These are phyloP conservation scores for Tragelaphus buxtoni DNA, from an alignment of 2,113 vertebrate species.

Conservation along the genomic window DNA sequence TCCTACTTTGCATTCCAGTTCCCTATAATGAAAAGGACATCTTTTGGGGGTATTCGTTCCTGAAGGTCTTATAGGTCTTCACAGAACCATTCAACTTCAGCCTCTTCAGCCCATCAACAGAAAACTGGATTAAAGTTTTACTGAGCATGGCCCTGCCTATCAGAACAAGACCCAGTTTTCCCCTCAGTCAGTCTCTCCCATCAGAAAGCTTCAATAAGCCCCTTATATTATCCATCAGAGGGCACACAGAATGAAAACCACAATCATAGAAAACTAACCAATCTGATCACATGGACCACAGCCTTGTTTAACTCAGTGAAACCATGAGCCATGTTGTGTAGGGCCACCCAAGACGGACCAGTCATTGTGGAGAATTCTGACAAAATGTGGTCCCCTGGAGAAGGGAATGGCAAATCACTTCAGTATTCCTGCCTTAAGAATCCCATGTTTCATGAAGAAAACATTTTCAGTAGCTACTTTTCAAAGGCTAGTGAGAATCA, in stretches of 20 bases:
- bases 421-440: no score
- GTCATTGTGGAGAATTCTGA: no score
- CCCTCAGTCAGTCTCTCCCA: not conserved
- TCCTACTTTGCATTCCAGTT: not conserved
- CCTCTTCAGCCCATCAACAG: not conserved
- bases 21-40: not conserved
- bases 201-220: not conserved
- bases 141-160: not conserved
- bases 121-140: not conserved
- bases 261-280: not conserved
- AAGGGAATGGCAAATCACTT: no score
- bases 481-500: not conserved
- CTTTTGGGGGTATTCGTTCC: not conserved
- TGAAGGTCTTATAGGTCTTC: not conserved
- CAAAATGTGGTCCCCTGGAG: no score
- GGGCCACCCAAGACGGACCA: no score
- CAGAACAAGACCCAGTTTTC: not conserved
- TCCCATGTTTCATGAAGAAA: not conserved
- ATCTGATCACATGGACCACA: not conserved
- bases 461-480: not conserved
- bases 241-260: not conserved
- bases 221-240: not conserved
- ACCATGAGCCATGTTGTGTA: not conserved
- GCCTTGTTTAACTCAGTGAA: not conserved
- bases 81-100: not conserved